Conservation (phyloP, 2,113 vertebrate species). For the Anolis carolinensis region DNA sequence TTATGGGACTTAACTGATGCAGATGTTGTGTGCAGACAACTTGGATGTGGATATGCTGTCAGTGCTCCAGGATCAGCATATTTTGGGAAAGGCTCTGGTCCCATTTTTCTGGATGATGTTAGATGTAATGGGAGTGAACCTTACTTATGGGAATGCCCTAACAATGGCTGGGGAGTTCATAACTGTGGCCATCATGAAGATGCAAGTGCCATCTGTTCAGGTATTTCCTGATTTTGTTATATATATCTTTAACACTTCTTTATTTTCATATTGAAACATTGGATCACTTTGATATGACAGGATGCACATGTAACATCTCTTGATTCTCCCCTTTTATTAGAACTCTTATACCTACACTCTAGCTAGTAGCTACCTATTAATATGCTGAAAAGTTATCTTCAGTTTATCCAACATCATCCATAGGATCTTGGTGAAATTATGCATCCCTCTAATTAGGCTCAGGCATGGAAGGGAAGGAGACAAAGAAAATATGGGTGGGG, state of each 20-base stretch:
- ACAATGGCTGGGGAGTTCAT: not conserved
- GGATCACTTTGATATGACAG: not conserved
- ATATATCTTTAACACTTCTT: not conserved
- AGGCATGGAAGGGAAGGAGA: too few species aligned
- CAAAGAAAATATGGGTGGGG: too few species aligned
- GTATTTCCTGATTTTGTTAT: not conserved
- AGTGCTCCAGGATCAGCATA: not conserved
- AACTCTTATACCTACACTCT: too few species aligned
- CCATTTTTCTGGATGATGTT: not conserved
- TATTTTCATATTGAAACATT: too few species aligned
- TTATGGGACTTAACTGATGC: not conserved
- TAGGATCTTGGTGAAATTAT: too few species aligned
- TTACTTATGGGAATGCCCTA: not conserved
- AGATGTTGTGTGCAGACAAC: not conserved
- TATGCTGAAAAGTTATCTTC: too few species aligned
- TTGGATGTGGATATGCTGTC: not conserved
- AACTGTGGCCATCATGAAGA: not conserved
- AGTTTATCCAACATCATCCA: too few species aligned
- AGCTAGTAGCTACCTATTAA: too few species aligned
- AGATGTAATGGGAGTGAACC: not conserved
- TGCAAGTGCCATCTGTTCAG: slow-evolving; percentile 16
- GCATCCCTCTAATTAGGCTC: too few species aligned
- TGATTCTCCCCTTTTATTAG: too few species aligned
- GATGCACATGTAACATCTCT: too few species aligned
- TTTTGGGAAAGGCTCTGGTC: slow-evolving; percentile 2